Base-by-base conservation (phyloP, 1,140 invertebrate genomes). In the Calephelis nemesis region DNA sequence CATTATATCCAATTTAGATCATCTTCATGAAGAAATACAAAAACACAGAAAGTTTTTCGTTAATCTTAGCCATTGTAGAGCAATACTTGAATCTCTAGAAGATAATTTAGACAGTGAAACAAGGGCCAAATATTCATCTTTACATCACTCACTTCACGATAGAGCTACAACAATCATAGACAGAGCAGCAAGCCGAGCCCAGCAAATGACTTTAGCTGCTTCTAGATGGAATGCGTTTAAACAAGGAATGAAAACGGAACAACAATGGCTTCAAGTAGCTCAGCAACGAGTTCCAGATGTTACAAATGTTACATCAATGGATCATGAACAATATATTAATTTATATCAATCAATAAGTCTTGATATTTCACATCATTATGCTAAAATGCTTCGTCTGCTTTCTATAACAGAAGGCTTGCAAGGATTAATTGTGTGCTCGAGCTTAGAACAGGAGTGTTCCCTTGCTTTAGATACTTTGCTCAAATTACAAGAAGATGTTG, bases 31-130 rank as follows among this genome's bases (percentile, higher is more conserved):
- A 77, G 97, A 97, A 91, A 96, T 97, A 88, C 96, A 97, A 74
- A 97, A 97, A 79, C 96, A 97, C 80, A 93, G 96, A 52, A 97
- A 97, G 79, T 97, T 97, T 88, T 97, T 98, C 79, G 95, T 96
- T 0, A 97, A 97, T 76, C 85, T 98, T 9, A 97, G 96, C 77
- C 96, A 97, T 69, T 97, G 97, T 76, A 93, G 95, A 76, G 95
- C 95, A 30, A 96, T 97, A 72, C 87, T 98, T 15, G 96, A 97
- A 85, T 97, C 96, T 0, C 82, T 98, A 12, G 96, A 97, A 87
- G 95, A 95, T 72, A 96, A 97, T 86, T 90, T 97, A 11, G 97
- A 97, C 79, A 93, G 91, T 13, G 96, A 96, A 83, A 97, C 96
- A 0, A 94, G 95, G 68, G 92, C 93, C 11, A 94, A 94, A 78